Conservation (phyloP, 2,888 invertebrate genomes). For the Heliconius aoede region DNA sequence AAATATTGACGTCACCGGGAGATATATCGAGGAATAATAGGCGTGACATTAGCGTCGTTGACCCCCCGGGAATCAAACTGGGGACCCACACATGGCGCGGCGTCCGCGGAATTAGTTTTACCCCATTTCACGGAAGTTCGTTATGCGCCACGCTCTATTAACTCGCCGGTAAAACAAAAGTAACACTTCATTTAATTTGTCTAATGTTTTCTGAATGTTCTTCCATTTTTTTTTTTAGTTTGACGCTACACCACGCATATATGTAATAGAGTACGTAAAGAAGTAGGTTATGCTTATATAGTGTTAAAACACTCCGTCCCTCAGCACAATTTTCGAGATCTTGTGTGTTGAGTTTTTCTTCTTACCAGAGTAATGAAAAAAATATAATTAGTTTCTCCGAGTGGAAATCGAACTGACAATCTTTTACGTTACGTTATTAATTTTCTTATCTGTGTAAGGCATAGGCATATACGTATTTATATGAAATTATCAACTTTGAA, state of each 20-base stretch:
- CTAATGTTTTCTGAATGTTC: conserved; percentile 9
- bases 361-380: no score
- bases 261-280: not conserved
- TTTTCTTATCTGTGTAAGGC: no score
- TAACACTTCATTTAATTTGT: conserved; percentile 36
- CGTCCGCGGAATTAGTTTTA: conserved; percentile 74
- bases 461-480: no score
- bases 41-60: conserved; percentile 77
- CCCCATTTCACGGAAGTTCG: conserved; percentile 81
- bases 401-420: not conserved
- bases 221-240: not conserved
- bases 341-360: no score
- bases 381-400: no score
- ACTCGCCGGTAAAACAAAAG: conserved; percentile 51
- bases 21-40: conserved; percentile 81
- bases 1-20: conserved; percentile 76
- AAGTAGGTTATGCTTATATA: not conserved
- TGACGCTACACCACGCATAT: not conserved
- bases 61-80: conserved; percentile 77
- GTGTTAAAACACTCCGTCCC: not conserved
- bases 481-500: not conserved
- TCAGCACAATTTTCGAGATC: no score
- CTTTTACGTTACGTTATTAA: not conserved
- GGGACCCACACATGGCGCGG: conserved; percentile 73
- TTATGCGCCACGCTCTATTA: conserved; percentile 60